Conservation (phyloP, 1,140 invertebrate species). For the Samia ricini region DNA sequence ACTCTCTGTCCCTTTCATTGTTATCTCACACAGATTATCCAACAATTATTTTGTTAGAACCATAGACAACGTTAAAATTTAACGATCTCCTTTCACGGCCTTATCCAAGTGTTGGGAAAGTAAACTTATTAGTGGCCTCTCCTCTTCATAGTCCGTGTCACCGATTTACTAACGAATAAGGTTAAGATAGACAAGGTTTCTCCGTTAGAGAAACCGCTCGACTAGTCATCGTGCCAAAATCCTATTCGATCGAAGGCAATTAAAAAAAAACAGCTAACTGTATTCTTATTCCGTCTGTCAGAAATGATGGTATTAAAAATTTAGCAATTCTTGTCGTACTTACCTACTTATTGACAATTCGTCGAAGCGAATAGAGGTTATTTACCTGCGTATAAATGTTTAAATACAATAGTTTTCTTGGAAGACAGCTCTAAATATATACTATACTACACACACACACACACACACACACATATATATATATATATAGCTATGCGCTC, state of each 20-base stretch:
- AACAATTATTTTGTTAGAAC: neutral
- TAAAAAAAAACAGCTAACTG: constrained; percentile 11
- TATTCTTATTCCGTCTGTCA: neutral
- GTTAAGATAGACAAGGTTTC: constrained; percentile 10
- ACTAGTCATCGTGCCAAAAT: constrained; percentile 16
- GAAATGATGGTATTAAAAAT: constrained; percentile 3
- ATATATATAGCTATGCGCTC: too few species aligned
- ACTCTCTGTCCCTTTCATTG: neutral
- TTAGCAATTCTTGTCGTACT: neutral
- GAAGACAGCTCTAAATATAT: neutral
- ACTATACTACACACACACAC: too few species aligned
- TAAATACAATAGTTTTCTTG: constrained; percentile 1
- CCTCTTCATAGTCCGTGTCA: neutral
- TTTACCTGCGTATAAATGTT: neutral
- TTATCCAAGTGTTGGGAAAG: constrained; percentile 13
- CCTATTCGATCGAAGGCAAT: constrained; percentile 13
- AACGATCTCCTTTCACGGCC: neutral
- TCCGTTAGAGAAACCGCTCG: constrained; percentile 24
- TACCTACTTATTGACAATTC: neutral
- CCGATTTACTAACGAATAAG: neutral
- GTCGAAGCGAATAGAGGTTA: neutral
- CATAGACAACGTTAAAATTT: neutral
- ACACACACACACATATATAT: too few species aligned
- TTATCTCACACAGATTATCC: neutral
- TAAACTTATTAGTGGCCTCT: constrained; percentile 9